Base-by-base conservation (phyloP, 1,140 invertebrate species). In the Caerostris extrusa region DNA sequence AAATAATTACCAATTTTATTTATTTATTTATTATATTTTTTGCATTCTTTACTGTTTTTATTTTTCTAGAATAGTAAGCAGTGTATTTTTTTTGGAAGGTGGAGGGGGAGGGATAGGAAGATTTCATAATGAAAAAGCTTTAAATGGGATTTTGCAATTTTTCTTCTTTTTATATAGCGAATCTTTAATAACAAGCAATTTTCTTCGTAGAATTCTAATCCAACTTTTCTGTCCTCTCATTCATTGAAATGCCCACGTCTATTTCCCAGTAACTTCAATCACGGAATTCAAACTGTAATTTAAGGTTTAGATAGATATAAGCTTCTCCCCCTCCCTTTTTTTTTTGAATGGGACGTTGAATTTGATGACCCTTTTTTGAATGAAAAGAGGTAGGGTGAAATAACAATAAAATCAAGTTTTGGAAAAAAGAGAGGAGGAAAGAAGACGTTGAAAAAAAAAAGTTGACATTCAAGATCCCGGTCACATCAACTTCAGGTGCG, bases 351-450 rank as follows among this genome's bases (percentile, higher is more conserved):
- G 7, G 82, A 83, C 57, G 82, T 58, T 34, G 82, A 57, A 56
- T 83, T 83, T 83, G 56, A 83, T 83, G 82, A 83, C 82, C 56
- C 55, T 19, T 56, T 56, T 57, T 56, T 83, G 82, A 83, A 83
- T 83, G 82, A 58, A 57, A 83, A 83, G 56, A 83, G n/a, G 82
- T 19, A 57, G 82, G 82, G 55, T 83, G 56, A 83, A 83, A 83
- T 57, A 83, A 57, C 82, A 83, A 56, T 58, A 83, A 83, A 56
- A 57, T 34, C 55, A 55, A 17, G 55, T 14, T 55, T 83, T 8
- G 17, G 50, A 53, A 58, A 58, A 57, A 57, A 5, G 82, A 19
- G 17, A 83, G 81, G 6, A 56, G 55, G 53, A 50, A 69, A 19
- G 17, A 83, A 53, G 6, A 56, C 12, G 53, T 34, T 19, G 8